A percentile compares a stretch with the other conserved stretches of the same genome.
phyloP scores from a whole-genome alignment of 2,113 vertebrate genomes.

The Gasterosteus aculeatus region DNA sequence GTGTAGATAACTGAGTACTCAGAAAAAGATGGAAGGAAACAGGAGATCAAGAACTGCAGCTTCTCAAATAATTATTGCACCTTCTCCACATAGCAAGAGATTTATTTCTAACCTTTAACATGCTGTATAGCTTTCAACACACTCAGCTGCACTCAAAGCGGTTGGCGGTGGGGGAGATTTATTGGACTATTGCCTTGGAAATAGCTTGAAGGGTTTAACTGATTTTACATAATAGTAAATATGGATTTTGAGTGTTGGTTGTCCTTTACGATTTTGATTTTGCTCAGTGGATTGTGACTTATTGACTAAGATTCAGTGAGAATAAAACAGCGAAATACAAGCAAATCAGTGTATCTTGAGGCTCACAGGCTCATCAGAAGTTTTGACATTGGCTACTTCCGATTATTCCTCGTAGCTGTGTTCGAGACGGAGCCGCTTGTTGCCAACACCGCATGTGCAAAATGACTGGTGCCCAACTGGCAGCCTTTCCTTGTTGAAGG shows the following conservation, averaged over 20 bases:
- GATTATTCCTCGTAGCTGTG: constrained; percentile 9
- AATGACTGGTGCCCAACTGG: constrained; percentile 18
- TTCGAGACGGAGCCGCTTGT: constrained; percentile 4
- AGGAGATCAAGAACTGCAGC: constrained; percentile 88
- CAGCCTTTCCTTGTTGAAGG: constrained; percentile 7
- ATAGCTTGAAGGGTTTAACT: constrained; percentile 34
- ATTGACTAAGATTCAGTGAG: constrained; percentile 4
- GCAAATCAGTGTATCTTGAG: not conserved
- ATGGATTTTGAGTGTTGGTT: constrained; percentile 41
- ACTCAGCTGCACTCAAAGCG: constrained; percentile 24
- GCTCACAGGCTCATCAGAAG: not conserved
- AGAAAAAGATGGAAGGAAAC: constrained; percentile 86
- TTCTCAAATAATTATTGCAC: constrained; percentile 92
- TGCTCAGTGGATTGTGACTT: not conserved
- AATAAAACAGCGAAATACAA: constrained; percentile 1
- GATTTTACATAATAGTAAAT: constrained; percentile 50
- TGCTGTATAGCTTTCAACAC: constrained; percentile 35
- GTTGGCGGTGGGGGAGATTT: constrained; percentile 10
- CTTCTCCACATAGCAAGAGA: constrained; percentile 90
- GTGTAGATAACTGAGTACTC: constrained; percentile 89
- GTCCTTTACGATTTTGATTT: constrained; percentile 40
- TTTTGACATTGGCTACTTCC: constrained; percentile 7
- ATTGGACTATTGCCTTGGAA: constrained; percentile 45
- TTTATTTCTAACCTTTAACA: constrained; percentile 87
- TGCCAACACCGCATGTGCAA: constrained; percentile 14